Conservation (phyloP, 2,888 invertebrate genomes). For the Mimas tiliae region DNA sequence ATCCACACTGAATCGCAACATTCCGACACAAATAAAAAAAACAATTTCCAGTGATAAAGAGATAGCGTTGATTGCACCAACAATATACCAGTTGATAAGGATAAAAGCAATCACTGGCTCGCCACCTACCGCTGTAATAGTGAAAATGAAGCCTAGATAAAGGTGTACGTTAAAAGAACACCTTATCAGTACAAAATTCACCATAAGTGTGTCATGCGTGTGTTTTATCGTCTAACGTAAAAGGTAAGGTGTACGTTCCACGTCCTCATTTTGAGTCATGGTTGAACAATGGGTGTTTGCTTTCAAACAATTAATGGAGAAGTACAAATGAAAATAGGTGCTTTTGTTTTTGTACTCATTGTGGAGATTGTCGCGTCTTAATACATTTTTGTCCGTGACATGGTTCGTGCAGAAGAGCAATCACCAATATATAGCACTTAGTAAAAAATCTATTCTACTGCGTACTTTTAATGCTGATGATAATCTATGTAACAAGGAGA, state of each 20-base stretch:
- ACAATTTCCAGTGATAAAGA: conserved; percentile 21
- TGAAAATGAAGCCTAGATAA: conserved; percentile 18
- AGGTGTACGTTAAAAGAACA: conserved; percentile 6
- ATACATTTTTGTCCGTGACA: not conserved
- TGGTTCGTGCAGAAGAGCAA: not conserved
- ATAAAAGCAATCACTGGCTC: conserved; percentile 15
- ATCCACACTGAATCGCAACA: not conserved
- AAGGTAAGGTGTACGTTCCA: conserved; percentile 21
- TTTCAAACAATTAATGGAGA: conserved; percentile 20
- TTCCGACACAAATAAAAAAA: conserved; percentile 13
- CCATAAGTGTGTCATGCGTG: conserved; percentile 65
- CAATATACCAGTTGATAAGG: conserved; percentile 20
- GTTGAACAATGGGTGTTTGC: conserved; percentile 20
- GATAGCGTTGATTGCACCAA: conserved; percentile 23
- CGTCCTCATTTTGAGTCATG: conserved; percentile 16
- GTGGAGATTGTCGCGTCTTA: not conserved
- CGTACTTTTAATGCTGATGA: conserved; percentile 3
- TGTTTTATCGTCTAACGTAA: conserved; percentile 43
- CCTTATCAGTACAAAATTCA: conserved; percentile 57
- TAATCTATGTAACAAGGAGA: conserved; percentile 14
- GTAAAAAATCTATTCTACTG: not conserved
- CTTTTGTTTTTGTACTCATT: not conserved
- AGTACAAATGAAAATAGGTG: conserved; percentile 2
- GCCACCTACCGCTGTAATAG: conserved; percentile 9
- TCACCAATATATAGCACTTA: not conserved